A percentile compares a stretch with the other conserved stretches of the same genome.
Conservation (phyloP, 1,140 invertebrate genomes). For the Meloidogyne exigua region DNA sequence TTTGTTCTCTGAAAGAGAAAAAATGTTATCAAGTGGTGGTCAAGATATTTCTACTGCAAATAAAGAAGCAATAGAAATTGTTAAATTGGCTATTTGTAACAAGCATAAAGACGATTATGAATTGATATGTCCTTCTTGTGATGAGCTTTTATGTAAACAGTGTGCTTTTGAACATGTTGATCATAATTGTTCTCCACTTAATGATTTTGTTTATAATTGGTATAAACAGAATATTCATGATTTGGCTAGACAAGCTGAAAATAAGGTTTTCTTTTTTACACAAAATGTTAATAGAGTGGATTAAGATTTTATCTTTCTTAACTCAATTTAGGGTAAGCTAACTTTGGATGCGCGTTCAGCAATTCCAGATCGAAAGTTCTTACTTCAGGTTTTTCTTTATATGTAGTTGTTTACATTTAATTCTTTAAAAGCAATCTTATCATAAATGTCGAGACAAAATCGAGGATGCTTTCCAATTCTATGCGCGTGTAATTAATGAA, state of each 20-base stretch:
- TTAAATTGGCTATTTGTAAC: slow-evolving; percentile 29
- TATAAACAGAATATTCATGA: slow-evolving; percentile 12
- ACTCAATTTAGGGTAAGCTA: slow-evolving; percentile 22
- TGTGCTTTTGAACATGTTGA: slow-evolving; percentile 26
- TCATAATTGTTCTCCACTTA: slow-evolving; percentile 13
- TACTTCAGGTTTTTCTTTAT: slow-evolving; percentile 26
- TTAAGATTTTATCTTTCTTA: too few species aligned
- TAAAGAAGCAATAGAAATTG: slow-evolving; percentile 10
- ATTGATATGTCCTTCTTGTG: slow-evolving; percentile 20
- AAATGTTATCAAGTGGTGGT: neutral
- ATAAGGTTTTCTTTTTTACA: neutral
- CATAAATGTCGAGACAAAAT: slow-evolving; percentile 35
- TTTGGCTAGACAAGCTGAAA: slow-evolving; percentile 11
- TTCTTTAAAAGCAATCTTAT: slow-evolving; percentile 11
- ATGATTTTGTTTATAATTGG: slow-evolving; percentile 1
- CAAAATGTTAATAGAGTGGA: neutral
- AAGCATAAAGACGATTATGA: slow-evolving; percentile 26
- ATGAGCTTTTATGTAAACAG: slow-evolving; percentile 35
- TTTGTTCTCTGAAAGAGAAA: slow-evolving; percentile 31
- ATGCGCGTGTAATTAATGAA: slow-evolving; percentile 28
- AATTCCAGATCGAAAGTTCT: slow-evolving; percentile 38
- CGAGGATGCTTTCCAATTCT: slow-evolving; percentile 27
- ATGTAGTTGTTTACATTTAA: too few species aligned
- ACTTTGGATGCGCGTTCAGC: slow-evolving; percentile 30
- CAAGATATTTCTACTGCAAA: neutral